Base-by-base conservation (phyloP, 2,113 vertebrate species). In the Ceyx melanurus region DNA sequence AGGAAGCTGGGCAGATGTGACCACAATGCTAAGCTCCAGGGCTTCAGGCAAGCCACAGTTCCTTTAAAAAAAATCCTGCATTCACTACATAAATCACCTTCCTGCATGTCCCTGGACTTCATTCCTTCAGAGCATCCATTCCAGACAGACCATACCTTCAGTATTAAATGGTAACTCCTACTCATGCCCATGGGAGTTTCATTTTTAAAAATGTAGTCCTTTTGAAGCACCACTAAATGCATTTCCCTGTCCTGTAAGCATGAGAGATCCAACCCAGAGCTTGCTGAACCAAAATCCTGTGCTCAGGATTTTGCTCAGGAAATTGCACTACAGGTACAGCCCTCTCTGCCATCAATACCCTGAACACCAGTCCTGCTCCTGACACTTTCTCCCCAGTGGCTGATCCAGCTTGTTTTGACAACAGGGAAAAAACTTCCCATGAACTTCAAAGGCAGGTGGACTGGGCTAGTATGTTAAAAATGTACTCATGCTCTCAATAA, bases 41-140 rank as follows among this genome's bases (percentile, higher is more conserved):
- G 42, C n/a, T 68, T 20, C 0, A 0, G 22, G 16, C 53, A 71
- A 88, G 68, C 7, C 60, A 19, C 5, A 0, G 15, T 0, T 42
- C 70, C 89, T 37, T 6, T 50, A 50, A 50, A 23, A 26, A 62
- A 82, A 73, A 15, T 17, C 53, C 23, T 11, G 1, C 0, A 0
- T 10, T 14, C 40, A 8, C n/a, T 1, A 6, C 1, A 2, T 28
- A 75, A 16, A 21, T 25, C 11, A 1, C 43, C 73, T 28, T 16
- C 33, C 67, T 70, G 22, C 31, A 14, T 0, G 0, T 7, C 25
- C 50, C 53, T 11, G 20, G 31, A 8, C 35, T 60, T 51, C 22
- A 8, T 25, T 53, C 10, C 26, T 54, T 37, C 71, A 42, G 20
- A 75, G 31, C 37, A 51, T 26, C 45, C 19, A 10, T 31, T 75